Evolutionary conservation across 1,140 invertebrate genomes (phyloP).

Genomic region (Babylonia areolata): DNA sequence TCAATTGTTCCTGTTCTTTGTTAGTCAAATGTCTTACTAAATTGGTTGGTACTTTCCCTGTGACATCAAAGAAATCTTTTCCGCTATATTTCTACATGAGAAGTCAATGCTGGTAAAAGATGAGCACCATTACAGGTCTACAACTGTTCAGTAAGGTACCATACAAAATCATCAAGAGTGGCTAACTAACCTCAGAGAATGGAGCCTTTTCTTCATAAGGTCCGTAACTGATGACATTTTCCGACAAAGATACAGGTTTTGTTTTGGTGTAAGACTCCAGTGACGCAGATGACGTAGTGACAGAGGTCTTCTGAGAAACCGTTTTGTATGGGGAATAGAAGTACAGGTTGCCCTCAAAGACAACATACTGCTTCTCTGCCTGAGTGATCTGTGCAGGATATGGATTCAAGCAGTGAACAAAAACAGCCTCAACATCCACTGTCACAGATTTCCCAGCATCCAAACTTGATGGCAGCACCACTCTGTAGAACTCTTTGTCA

Average conservation of each 20-base stretch:
- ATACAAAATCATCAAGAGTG: neutral
- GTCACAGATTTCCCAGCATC: slow-evolving; percentile 69
- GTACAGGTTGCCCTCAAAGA: slow-evolving; percentile 90
- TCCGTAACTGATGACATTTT: slow-evolving; percentile 90
- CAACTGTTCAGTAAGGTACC: too few species aligned
- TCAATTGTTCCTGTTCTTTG: too few species aligned
- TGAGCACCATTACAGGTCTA: too few species aligned
- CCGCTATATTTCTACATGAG: too few species aligned
- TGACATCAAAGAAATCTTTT: too few species aligned
- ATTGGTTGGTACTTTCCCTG: too few species aligned
- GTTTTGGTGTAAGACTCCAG: slow-evolving; percentile 90
- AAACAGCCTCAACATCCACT: slow-evolving; percentile 85
- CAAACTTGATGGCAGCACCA: slow-evolving; percentile 69
- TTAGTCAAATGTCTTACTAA: too few species aligned
- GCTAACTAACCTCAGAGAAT: slow-evolving; percentile 74
- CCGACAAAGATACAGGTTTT: slow-evolving; percentile 88
- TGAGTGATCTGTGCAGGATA: slow-evolving; percentile 93
- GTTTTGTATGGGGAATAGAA: slow-evolving; percentile 89
- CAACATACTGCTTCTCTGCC: slow-evolving; percentile 94
- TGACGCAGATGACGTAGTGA: slow-evolving; percentile 86
- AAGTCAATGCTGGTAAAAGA: too few species aligned
- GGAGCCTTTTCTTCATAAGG: slow-evolving; percentile 87
- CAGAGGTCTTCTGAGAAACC: slow-evolving; percentile 86
- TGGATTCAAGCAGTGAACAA: slow-evolving; percentile 85
- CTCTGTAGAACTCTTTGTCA: slow-evolving; percentile 65